phyloP scores from a whole-genome alignment of 1,140 invertebrate species.

The Coelopa frigida region DNA sequence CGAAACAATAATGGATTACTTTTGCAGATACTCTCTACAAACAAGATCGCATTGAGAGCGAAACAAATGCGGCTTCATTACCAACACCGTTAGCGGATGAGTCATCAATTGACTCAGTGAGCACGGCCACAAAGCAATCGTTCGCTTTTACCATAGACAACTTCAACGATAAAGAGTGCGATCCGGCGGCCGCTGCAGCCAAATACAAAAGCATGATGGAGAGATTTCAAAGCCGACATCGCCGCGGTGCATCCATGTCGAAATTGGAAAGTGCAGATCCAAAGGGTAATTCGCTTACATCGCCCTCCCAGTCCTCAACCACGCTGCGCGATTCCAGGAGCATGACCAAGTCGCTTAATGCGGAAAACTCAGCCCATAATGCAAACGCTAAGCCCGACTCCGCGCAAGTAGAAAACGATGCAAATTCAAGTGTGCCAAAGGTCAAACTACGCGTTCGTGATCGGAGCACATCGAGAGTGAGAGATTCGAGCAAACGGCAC shows the following conservation, averaged over 20 bases:
- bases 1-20: no score
- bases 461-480: conserved; percentile 33
- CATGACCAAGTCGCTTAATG: no score
- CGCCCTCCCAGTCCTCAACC: conserved; percentile 9
- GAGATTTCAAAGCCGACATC: conserved; percentile 60
- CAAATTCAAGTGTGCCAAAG: conserved; percentile 12
- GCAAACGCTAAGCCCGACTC: no score
- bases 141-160: conserved; percentile 65
- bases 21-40: no score
- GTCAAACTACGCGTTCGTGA: conserved; percentile 38
- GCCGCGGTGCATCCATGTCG: conserved; percentile 62
- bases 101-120: conserved; percentile 24
- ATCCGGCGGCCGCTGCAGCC: conserved; percentile 50
- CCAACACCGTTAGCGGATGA: conserved; percentile 21
- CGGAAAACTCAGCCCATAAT: no score
- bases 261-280: conserved; percentile 46
- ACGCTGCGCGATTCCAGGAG: not conserved
- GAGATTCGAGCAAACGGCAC: conserved; percentile 40
- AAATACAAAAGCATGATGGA: conserved; percentile 57
- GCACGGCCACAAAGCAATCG: conserved; percentile 19
- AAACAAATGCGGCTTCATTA: conserved; percentile 1
- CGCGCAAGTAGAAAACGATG: no score
- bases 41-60: not conserved
- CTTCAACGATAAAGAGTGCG: conserved; percentile 53
- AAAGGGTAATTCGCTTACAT: conserved; percentile 6